Base-by-base conservation (phyloP, 2,797 vertebrate species). In the Miopithecus talapoin region DNA sequence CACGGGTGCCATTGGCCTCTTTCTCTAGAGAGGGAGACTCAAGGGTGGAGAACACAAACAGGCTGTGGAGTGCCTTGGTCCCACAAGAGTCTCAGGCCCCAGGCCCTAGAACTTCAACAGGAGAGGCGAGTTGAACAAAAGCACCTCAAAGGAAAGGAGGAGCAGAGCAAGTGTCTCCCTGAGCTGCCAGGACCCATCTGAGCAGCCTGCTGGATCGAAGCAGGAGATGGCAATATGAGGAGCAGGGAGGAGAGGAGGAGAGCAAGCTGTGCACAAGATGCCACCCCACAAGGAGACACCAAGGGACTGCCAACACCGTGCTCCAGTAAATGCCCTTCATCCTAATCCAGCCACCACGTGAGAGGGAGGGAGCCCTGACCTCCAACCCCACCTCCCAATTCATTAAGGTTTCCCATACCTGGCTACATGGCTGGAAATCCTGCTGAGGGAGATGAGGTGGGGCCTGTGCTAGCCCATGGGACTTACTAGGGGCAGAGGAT, bases 391-490 rank as follows among this genome's bases (percentile, higher is more conserved):
- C 36, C 16, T 78, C 39, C 21, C 19, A 26, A 28, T 61, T 43
- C 39, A 48, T 8, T 36, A 53, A 48, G 33, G 17, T 43, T 21
- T 41, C 10, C 26, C 24, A 14, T 48, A 22, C 16, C 24, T 39
- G 26, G 28, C 8, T 28, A 84, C 2, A 48, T 7, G 61, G 4
- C 72, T 57, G 61, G 74, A 36, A 79, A 22, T 17, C 10, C 53
- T 36, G 86, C 28, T 30, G 28, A 43, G 36, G n/a, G 39, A 50
- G 36, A n/a, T 8, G 17, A 75, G 14, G 24, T 43, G 24, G n/a
- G 26, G 13, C 0, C 1, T n/a, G 30, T 3, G 0, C 3, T 28
- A 30, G 11, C 12, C n/a, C 1, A 1, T 43, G 26, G 79, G 39
- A 30, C 4, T 0, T 61, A 16, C 16, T 8, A 1, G 9, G 17